These are phyloP conservation scores for Solea solea DNA, from an alignment of 2,113 vertebrate species.

Conservation along the genomic window DNA sequence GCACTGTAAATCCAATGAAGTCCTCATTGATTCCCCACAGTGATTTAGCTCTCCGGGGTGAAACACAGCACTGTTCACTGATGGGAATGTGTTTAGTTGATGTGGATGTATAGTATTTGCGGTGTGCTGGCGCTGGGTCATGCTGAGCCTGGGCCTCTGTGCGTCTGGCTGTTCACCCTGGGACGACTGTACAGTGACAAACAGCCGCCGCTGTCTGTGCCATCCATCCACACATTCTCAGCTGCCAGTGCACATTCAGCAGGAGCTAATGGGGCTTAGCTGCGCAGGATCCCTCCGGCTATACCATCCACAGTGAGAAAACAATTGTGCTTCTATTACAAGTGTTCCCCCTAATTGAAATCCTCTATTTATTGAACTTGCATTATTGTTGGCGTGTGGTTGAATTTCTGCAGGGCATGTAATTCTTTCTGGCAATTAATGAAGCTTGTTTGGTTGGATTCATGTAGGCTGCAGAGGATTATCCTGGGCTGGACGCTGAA, in stretches of 20 bases:
- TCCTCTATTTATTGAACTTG: constrained; percentile 64
- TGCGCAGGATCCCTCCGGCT: constrained; percentile 25
- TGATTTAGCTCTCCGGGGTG: constrained; percentile 51
- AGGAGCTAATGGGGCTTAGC: constrained; percentile 53
- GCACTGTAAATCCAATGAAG: constrained; percentile 54
- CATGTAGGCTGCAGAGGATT: constrained; percentile 38
- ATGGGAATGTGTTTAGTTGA: constrained; percentile 36
- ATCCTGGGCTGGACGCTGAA: constrained; percentile 29
- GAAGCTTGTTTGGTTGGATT: constrained; percentile 35
- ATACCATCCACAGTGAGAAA: constrained; percentile 36
- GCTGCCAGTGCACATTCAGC: constrained; percentile 39
- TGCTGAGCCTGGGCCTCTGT: constrained; percentile 28
- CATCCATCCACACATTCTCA: constrained; percentile 39
- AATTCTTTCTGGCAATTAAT: constrained; percentile 52
- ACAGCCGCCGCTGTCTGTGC: constrained; percentile 19
- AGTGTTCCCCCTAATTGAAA: constrained; percentile 60
- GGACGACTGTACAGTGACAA: constrained; percentile 11
- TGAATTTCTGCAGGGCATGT: constrained; percentile 42
- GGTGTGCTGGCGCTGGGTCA: constrained; percentile 32
- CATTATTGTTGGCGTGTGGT: constrained; percentile 42
- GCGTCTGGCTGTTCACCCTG: constrained; percentile 43
- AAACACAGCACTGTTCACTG: constrained; percentile 38
- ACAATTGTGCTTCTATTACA: constrained; percentile 49
- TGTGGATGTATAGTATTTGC: constrained; percentile 31
- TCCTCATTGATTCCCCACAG: constrained; percentile 54